Evolutionary conservation across 2,113 vertebrate genomes (phyloP).

Genomic region (Ancistrus triradiatus): DNA sequence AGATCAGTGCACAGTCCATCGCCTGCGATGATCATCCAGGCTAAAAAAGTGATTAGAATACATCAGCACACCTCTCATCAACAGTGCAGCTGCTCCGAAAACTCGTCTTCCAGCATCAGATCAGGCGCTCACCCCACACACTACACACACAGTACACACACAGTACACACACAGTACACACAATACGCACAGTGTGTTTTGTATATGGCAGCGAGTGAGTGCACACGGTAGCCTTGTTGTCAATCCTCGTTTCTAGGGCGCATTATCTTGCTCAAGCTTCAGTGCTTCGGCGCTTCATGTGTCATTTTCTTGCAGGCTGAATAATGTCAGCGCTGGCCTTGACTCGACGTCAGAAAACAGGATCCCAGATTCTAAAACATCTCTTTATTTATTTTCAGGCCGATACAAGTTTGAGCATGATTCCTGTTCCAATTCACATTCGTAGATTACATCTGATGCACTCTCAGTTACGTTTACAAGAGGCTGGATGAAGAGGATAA

Average conservation of each 20-base stretch:
- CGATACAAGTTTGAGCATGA: background rate
- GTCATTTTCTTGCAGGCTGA: slow-evolving; percentile 20
- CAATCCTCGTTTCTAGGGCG: slow-evolving; percentile 32
- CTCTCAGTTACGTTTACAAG: slow-evolving; percentile 8
- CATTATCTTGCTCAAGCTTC: slow-evolving; percentile 37
- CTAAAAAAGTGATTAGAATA: slow-evolving; percentile 55
- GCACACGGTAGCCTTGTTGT: slow-evolving; percentile 10
- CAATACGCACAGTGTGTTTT: background rate
- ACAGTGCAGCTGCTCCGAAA: slow-evolving; percentile 50
- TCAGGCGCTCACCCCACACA: slow-evolving; percentile 46
- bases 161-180: background rate
- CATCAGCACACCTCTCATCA: slow-evolving; percentile 54
- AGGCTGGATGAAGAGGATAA: background rate
- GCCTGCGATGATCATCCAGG: slow-evolving; percentile 48
- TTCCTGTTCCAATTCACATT: background rate
- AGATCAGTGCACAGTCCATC: slow-evolving; percentile 51
- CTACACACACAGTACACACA: background rate
- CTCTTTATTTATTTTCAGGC: background rate
- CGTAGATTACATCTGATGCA: background rate
- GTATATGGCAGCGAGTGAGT: slow-evolving; percentile 10
- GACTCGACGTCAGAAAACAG: slow-evolving; percentile 29
- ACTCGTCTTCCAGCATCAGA: slow-evolving; percentile 52
- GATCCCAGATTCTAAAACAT: slow-evolving; percentile 20
- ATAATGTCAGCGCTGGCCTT: slow-evolving; percentile 26
- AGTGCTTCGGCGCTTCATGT: slow-evolving; percentile 24